These are phyloP conservation scores for Arrhopalites spinosus DNA, from an alignment of 2,888 invertebrate genomes.

Conservation along the genomic window DNA sequence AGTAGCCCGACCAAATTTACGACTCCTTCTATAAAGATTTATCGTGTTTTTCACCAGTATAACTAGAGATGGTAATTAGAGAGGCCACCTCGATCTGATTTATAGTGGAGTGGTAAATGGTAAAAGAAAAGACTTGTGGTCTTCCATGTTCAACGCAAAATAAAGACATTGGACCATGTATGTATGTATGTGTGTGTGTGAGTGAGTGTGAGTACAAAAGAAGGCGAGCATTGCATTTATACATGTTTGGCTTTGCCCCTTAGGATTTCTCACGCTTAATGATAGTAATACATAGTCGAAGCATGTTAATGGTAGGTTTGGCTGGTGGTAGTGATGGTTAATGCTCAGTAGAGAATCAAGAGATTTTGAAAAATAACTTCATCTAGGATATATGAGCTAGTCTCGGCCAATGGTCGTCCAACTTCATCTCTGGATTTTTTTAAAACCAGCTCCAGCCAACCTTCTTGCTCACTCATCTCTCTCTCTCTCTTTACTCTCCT, in stretches of 20 bases:
- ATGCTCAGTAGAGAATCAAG: slow-evolving; percentile 40
- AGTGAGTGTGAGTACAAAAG: slow-evolving; percentile 11
- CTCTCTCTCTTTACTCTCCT: slow-evolving; percentile 17
- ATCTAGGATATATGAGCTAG: slow-evolving; percentile 36
- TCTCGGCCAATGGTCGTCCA: slow-evolving; percentile 25
- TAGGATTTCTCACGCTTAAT: slow-evolving; percentile 53
- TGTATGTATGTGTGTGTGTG: background rate
- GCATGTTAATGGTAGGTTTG: slow-evolving; percentile 48
- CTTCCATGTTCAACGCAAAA: slow-evolving; percentile 4
- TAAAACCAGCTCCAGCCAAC: slow-evolving; percentile 33
- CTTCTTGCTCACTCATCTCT: slow-evolving; percentile 14
- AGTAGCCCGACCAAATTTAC: slow-evolving; percentile 21
- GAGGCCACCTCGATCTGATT: slow-evolving; percentile 55
- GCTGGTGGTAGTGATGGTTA: slow-evolving; percentile 30
- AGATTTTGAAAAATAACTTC: slow-evolving; percentile 46
- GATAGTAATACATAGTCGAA: slow-evolving; percentile 46
- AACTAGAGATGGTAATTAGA: slow-evolving; percentile 36
- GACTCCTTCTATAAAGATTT: slow-evolving; percentile 32
- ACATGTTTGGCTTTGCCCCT: slow-evolving; percentile 26
- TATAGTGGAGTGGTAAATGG: slow-evolving; percentile 44
- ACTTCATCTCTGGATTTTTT: slow-evolving; percentile 29
- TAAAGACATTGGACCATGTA: slow-evolving; percentile 33
- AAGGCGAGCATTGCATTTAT: slow-evolving; percentile 17
- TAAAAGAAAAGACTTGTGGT: slow-evolving; percentile 28
- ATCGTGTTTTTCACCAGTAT: slow-evolving; percentile 36